These are phyloP conservation scores for Cactoblastis cactorum DNA, from an alignment of 2,888 invertebrate species.

Conservation along the genomic window DNA sequence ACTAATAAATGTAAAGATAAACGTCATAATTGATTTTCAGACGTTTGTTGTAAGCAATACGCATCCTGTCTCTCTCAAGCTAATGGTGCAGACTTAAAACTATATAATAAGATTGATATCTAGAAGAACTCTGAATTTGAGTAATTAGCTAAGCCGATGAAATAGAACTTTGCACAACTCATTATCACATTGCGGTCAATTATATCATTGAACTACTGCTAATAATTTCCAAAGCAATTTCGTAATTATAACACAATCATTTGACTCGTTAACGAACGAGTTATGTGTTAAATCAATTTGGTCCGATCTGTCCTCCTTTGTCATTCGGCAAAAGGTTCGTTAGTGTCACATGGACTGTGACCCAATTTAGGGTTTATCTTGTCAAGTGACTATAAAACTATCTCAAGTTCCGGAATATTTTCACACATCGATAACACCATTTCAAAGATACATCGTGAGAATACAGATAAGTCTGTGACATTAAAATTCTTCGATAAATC, in stretches of 20 bases:
- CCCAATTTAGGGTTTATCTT: slow-evolving; percentile 11
- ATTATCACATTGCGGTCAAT: neutral
- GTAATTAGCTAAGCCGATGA: neutral
- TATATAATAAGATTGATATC: too few species aligned
- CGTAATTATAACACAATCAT: slow-evolving; percentile 13
- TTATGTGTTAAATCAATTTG: slow-evolving; percentile 10
- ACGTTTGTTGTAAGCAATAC: too few species aligned
- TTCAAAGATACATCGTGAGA: slow-evolving; percentile 11
- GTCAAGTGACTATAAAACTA: neutral
- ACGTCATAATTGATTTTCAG: too few species aligned
- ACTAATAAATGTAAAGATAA: too few species aligned
- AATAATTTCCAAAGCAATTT: slow-evolving; percentile 3
- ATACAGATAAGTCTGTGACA: neutral
- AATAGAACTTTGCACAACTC: slow-evolving; percentile 1
- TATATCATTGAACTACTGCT: neutral
- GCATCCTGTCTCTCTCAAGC: too few species aligned
- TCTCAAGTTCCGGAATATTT: slow-evolving; percentile 2
- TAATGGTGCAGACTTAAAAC: too few species aligned
- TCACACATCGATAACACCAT: slow-evolving; percentile 7
- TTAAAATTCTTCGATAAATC: neutral
- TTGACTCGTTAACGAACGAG: slow-evolving; percentile 7
- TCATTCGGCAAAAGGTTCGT: slow-evolving; percentile 7
- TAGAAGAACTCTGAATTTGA: neutral
- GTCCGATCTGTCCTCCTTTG: neutral
- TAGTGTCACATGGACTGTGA: neutral